phyloP scores from a whole-genome alignment of 1,140 invertebrate genomes.

The Diploscapter pachys region DNA sequence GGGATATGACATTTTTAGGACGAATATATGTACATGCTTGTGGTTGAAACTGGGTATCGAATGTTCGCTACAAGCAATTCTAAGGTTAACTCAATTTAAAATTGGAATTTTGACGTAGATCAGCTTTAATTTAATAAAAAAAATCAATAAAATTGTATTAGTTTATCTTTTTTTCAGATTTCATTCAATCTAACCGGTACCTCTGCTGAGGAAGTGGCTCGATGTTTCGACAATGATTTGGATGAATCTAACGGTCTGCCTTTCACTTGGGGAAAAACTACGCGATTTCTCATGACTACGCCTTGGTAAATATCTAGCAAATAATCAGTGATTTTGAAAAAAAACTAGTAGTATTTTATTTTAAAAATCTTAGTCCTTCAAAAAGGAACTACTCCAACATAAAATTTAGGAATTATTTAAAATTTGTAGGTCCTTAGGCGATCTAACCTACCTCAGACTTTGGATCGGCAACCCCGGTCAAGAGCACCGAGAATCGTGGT shows the following conservation, averaged over 20 bases:
- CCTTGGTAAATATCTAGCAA: slow-evolving; percentile 52
- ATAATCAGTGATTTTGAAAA: background rate
- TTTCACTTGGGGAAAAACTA: slow-evolving; percentile 61
- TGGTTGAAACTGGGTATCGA: slow-evolving; percentile 63
- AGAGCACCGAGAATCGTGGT: slow-evolving; percentile 64
- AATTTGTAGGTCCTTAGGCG: slow-evolving; percentile 61
- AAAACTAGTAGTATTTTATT: slow-evolving; percentile 11
- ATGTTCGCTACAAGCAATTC: slow-evolving; percentile 64
- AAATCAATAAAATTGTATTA: background rate
- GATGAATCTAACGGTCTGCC: slow-evolving; percentile 52
- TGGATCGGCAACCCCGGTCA: slow-evolving; percentile 67
- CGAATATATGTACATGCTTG: slow-evolving; percentile 65
- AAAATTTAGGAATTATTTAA: background rate
- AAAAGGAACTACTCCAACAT: too few relatives aligned
- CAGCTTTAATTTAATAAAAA: background rate
- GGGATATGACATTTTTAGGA: slow-evolving; percentile 64
- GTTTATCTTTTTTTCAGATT: slow-evolving; percentile 55
- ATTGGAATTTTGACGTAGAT: background rate
- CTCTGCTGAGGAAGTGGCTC: slow-evolving; percentile 63
- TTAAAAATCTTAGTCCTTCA: too few relatives aligned
- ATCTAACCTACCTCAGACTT: slow-evolving; percentile 63
- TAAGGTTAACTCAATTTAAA: slow-evolving; percentile 57
- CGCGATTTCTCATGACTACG: slow-evolving; percentile 64
- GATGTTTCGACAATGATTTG: slow-evolving; percentile 55
- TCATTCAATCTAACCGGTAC: slow-evolving; percentile 64